phyloP scores from a whole-genome alignment of 1,140 invertebrate species.

The Procambarus virginalis region DNA sequence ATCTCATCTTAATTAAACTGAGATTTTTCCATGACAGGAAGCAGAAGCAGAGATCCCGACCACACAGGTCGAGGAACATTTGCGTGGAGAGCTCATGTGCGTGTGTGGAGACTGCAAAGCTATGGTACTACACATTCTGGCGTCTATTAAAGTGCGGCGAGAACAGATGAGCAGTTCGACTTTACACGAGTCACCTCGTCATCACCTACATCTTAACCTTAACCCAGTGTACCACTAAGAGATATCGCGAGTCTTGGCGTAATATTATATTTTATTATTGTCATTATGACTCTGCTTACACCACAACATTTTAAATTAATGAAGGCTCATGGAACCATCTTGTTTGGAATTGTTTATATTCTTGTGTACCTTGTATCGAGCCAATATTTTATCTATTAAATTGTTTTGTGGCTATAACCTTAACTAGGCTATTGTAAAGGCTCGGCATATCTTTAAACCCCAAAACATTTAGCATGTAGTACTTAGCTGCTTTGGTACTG shows the following conservation, averaged over 20 bases:
- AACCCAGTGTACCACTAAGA: conserved; percentile 67
- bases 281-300: background rate
- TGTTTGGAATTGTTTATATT: background rate
- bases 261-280: background rate
- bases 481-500: background rate
- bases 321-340: background rate
- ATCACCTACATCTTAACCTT: conserved; percentile 68
- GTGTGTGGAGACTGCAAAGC: conserved; percentile 96
- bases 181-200: conserved; percentile 55
- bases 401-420: conserved; percentile 4
- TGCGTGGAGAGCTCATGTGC: conserved; percentile 87
- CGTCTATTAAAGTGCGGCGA: conserved; percentile 72
- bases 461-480: background rate
- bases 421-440: conserved; percentile 10
- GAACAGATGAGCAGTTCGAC: conserved; percentile 48
- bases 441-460: conserved; percentile 5
- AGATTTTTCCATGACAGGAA: conserved; percentile 72
- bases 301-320: background rate
- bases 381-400: background rate
- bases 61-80: conserved; percentile 76
- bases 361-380: background rate
- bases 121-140: conserved; percentile 94
- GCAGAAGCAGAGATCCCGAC: conserved; percentile 72
- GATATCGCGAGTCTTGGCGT: background rate
- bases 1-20: conserved; percentile 74